Base-by-base conservation (phyloP, 92 coral and sea anemone genomes). In the Epizoanthus ramosus region DNA sequence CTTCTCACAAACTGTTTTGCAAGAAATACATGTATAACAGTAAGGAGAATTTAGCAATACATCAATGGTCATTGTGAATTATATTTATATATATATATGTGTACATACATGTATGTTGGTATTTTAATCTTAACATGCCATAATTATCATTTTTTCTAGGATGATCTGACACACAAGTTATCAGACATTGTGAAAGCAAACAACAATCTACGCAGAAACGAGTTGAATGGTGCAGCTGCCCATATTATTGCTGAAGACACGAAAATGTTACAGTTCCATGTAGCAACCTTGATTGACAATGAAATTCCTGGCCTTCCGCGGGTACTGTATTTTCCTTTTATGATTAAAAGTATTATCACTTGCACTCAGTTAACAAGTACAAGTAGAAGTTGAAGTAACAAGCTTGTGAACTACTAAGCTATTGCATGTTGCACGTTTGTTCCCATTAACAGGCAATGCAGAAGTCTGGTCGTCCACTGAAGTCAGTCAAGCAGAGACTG, bases 161-260 rank as follows among this genome's bases (percentile, higher is more conserved):
- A 97, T 89, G 99, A 97, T 59, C 87, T 97, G 89, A 97, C 99
- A 24, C 99, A 97, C 92, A 97, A 97, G 86, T 90, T 97, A 58
- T 88, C 99, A 47, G 99, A 97, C 65, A 81, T 97, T 52, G 97
- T 97, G 19, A 97, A 97, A 86, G 98, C 98, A 60, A 97, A 97
- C 67, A 94, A 92, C 87, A 93, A 93, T 69, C 91, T 97, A 33
- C 88, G 93, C 23, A 88, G 97, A 43, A 97, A 97, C 87, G 99
- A 97, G 80, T 89, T 97, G 39, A 97, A 97, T 85, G 99, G 99
- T 16, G 99, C 99, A 33, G 99, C 99, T 21, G 99, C 99, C 43
- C 99, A 97, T 67, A 97, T 97, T 80, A 97, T 97, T 64, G 95
- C 99, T 1, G 99, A 97, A 65, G 99, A 97, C 73, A 97, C 99